Evolutionary conservation across 2,888 invertebrate genomes (phyloP).

Genomic region (Chrysodeixis includens): DNA sequence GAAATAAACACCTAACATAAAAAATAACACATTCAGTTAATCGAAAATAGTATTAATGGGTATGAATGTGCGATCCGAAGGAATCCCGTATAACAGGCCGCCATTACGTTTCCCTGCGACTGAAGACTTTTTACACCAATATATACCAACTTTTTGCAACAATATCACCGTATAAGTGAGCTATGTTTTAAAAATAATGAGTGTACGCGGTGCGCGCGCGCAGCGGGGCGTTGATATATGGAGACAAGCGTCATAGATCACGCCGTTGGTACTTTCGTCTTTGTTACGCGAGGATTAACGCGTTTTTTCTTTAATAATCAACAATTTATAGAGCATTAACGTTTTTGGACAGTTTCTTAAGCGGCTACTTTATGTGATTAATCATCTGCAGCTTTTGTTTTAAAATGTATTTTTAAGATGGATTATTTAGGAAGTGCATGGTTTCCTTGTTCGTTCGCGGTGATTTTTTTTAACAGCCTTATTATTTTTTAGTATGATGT

Average conservation of each 20-base stretch:
- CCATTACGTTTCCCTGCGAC: slow-evolving; percentile 67
- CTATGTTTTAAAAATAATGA: slow-evolving; percentile 80
- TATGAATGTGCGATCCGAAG: slow-evolving; percentile 31
- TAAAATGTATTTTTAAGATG: slow-evolving; percentile 12
- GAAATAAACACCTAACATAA: slow-evolving; percentile 47
- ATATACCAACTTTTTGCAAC: slow-evolving; percentile 72
- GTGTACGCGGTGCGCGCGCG: slow-evolving; percentile 64
- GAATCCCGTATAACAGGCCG: slow-evolving; percentile 55
- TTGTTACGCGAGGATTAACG: slow-evolving; percentile 61
- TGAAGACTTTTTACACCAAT: slow-evolving; percentile 55
- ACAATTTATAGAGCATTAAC: slow-evolving; percentile 56
- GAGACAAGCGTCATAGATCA: slow-evolving; percentile 75
- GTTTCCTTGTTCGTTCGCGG: slow-evolving; percentile 14
- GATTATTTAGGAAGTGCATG: slow-evolving; percentile 17
- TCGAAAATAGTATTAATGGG: slow-evolving; percentile 54
- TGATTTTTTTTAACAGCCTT: slow-evolving; percentile 3
- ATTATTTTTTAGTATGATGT: slow-evolving; percentile 9
- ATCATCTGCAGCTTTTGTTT: slow-evolving; percentile 15
- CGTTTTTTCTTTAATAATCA: slow-evolving; percentile 62
- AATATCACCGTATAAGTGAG: slow-evolving; percentile 74
- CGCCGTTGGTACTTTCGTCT: slow-evolving; percentile 67
- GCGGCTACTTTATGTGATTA: slow-evolving; percentile 20
- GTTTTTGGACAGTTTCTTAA: slow-evolving; percentile 44
- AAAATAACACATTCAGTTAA: slow-evolving; percentile 48
- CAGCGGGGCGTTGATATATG: slow-evolving; percentile 72